A percentile compares a stretch with the other conserved stretches of the same genome.
Evolutionary conservation across 2,888 invertebrate genomes (phyloP).

Genomic region (Rhagium mordax): DNA sequence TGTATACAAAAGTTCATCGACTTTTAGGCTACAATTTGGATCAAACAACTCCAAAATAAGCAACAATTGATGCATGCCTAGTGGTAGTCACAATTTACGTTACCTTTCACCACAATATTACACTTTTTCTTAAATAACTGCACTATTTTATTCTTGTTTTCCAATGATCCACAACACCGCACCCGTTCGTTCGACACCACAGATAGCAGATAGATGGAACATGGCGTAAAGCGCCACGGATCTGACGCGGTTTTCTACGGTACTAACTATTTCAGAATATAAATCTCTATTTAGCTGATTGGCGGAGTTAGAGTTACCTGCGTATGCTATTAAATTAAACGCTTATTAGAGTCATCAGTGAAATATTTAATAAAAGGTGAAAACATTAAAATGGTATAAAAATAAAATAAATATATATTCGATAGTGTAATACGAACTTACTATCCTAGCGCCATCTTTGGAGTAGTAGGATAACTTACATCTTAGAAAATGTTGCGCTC

Average conservation of each 20-base stretch:
- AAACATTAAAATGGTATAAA: slow-evolving; percentile 34
- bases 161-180: slow-evolving; percentile 57
- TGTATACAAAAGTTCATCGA: slow-evolving; percentile 64
- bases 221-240: no score
- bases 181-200: slow-evolving; percentile 57
- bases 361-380: slow-evolving; percentile 11
- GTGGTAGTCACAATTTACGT: slow-evolving; percentile 23
- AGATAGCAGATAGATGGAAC: neutral
- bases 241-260: neutral
- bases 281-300: neutral
- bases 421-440: slow-evolving; percentile 43
- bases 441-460: slow-evolving; percentile 41
- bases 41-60: neutral
- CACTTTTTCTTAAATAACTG: slow-evolving; percentile 49
- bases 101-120: slow-evolving; percentile 63
- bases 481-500: neutral
- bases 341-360: neutral
- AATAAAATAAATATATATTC: slow-evolving; percentile 33
- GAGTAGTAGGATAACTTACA: slow-evolving; percentile 30
- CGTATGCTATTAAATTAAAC: neutral
- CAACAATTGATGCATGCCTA: neutral
- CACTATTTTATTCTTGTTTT: slow-evolving; percentile 46
- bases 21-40: slow-evolving; percentile 35
- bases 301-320: neutral
- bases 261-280: neutral